Conservation (phyloP, 2,113 vertebrate genomes). For the Poecile atricapillus region DNA sequence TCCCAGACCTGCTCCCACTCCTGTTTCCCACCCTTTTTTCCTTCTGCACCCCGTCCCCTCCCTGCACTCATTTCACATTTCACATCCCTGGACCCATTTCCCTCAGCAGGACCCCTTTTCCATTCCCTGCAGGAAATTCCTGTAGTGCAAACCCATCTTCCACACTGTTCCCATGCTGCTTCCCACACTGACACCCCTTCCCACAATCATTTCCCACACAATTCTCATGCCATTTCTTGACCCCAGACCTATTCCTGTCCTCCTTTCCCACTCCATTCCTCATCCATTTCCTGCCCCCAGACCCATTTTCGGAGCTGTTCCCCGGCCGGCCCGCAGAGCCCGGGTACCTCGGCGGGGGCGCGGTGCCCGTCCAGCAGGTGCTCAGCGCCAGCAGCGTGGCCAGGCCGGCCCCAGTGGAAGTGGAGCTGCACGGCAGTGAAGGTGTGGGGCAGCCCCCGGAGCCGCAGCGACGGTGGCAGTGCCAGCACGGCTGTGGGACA, state of each 20-base stretch:
- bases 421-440: slow-evolving; percentile 86
- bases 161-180: rapidly evolving
- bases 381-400: slow-evolving; percentile 78
- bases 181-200: not conserved
- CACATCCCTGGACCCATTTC: not conserved
- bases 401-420: slow-evolving; percentile 86
- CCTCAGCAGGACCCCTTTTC: not conserved
- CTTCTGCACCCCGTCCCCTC: not conserved
- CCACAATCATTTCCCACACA: not conserved
- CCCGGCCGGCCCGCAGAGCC: rapidly evolving
- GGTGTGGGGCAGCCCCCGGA: slow-evolving; percentile 78
- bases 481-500: slow-evolving; percentile 74
- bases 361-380: slow-evolving; percentile 80
- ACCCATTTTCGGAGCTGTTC: not conserved
- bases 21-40: not conserved
- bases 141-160: not conserved
- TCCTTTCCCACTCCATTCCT: not conserved
- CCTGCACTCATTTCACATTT: not conserved
- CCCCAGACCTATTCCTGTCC: not conserved
- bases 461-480: slow-evolving; percentile 77
- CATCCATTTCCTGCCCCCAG: not conserved
- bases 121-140: not conserved
- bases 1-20: not conserved
- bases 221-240: not conserved
- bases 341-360: slow-evolving; percentile 83